Percentiles rank a stretch among this genome's conserved stretches.
Conservation (phyloP, 2,797 vertebrate genomes). For the Babyrousa celebensis region DNA sequence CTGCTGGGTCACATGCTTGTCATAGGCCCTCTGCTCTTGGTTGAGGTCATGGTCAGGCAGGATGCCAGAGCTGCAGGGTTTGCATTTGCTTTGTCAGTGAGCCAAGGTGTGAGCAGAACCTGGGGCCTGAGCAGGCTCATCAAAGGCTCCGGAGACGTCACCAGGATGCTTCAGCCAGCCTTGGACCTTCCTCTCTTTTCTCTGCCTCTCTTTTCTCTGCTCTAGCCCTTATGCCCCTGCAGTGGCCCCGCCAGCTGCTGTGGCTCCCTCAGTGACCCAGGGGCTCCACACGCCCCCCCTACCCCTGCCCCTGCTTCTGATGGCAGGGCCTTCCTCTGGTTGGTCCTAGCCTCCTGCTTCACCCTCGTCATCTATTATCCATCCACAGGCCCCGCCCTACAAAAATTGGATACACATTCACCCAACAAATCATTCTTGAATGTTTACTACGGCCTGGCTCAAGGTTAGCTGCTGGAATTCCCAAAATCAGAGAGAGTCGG, state of each 20-base stretch:
- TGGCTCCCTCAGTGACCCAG: not conserved
- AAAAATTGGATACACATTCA: not conserved
- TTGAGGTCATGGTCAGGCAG: conserved; percentile 41
- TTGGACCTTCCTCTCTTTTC: not conserved
- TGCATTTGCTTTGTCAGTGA: not conserved
- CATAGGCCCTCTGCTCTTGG: not conserved
- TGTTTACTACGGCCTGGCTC: conserved; percentile 12
- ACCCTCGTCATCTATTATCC: not conserved
- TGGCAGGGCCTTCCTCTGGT: not conserved
- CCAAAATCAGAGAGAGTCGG: conserved; percentile 20
- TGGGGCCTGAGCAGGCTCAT: not conserved
- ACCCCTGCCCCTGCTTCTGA: not conserved
- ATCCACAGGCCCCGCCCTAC: not conserved
- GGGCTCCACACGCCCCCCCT: fast-evolving
- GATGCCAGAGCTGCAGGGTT: not conserved
- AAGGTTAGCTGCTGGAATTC: conserved; percentile 31
- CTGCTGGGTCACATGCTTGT: conserved; percentile 66
- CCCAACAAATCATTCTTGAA: not conserved
- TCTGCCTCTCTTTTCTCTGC: not conserved
- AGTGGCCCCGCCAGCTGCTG: not conserved
- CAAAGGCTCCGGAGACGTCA: not conserved
- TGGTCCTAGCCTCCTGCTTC: not conserved
- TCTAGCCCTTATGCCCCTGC: not conserved
- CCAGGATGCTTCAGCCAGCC: not conserved
- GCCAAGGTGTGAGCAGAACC: not conserved